Conservation (phyloP, 2,888 invertebrate genomes). For the Eupithecia dodoneata region DNA sequence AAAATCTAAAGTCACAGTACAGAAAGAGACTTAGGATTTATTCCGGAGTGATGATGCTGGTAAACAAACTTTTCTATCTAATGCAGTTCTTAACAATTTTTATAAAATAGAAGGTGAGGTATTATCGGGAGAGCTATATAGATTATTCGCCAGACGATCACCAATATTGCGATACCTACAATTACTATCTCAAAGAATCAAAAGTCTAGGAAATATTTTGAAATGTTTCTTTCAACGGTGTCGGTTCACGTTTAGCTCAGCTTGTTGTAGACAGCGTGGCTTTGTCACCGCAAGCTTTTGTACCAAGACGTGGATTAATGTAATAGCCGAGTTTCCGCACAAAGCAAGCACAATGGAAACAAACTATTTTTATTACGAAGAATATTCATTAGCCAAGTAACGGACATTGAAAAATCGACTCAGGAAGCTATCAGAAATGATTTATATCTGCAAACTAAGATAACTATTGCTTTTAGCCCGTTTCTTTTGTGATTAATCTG, state of each 20-base stretch:
- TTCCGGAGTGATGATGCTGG: not conserved
- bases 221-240: constrained; percentile 31
- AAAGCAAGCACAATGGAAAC: constrained; percentile 40
- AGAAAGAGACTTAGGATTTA: not conserved
- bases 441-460: not conserved
- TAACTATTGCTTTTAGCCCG: not conserved
- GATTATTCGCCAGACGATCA: not conserved
- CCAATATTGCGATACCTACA: not conserved
- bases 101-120: not conserved
- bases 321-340: constrained; percentile 39
- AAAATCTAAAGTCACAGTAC: not conserved
- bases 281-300: constrained; percentile 67
- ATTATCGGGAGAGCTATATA: not conserved
- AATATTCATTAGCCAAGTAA: constrained; percentile 49
- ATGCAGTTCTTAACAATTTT: not conserved
- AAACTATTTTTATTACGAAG: constrained; percentile 49
- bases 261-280: constrained; percentile 46
- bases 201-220: not conserved
- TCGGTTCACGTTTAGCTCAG: constrained; percentile 46
- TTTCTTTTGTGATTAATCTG: not conserved
- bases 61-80: not conserved
- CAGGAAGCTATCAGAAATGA: constrained; percentile 32
- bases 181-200: not conserved
- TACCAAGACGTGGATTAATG: constrained; percentile 70
- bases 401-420: constrained; percentile 39